These are phyloP conservation scores for Porites rus DNA, from an alignment of 92 coral and sea anemone genomes.

Conservation along the genomic window DNA sequence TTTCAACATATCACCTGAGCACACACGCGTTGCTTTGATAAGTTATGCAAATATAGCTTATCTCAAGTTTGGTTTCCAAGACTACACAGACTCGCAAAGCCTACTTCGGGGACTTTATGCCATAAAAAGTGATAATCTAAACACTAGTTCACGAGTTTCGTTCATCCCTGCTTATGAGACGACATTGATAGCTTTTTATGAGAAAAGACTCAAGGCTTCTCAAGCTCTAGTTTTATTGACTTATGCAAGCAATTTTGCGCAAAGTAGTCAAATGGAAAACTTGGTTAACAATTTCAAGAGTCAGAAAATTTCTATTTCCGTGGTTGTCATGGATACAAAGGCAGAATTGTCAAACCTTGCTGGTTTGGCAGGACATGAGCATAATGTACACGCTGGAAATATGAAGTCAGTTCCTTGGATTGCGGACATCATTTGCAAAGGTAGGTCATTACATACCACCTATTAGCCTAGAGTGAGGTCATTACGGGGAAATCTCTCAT, in stretches of 20 bases:
- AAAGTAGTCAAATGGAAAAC: background rate
- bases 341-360: background rate
- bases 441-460: background rate
- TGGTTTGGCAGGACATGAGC: constrained; percentile 23
- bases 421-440: constrained; percentile 48
- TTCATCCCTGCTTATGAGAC: constrained; percentile 17
- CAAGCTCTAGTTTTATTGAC: constrained; percentile 48
- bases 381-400: constrained; percentile 16
- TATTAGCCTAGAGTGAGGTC: too few relatives aligned
- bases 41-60: constrained; percentile 3
- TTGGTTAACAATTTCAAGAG: background rate
- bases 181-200: constrained; percentile 23
- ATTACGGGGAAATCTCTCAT: too few relatives aligned
- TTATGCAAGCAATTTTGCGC: constrained; percentile 3
- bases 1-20: constrained; percentile 18
- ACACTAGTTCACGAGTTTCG: constrained; percentile 1
- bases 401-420: constrained; percentile 51
- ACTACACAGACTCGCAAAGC: background rate
- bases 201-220: background rate
- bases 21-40: constrained; percentile 18
- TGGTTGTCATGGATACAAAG: constrained; percentile 47
- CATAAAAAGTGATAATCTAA: constrained; percentile 16
- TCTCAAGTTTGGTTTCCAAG: constrained; percentile 30
- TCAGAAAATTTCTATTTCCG: constrained; percentile 32
- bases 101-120: background rate